phyloP scores from a whole-genome alignment of 2,888 invertebrate genomes.

The Drosophila fungiperda region DNA sequence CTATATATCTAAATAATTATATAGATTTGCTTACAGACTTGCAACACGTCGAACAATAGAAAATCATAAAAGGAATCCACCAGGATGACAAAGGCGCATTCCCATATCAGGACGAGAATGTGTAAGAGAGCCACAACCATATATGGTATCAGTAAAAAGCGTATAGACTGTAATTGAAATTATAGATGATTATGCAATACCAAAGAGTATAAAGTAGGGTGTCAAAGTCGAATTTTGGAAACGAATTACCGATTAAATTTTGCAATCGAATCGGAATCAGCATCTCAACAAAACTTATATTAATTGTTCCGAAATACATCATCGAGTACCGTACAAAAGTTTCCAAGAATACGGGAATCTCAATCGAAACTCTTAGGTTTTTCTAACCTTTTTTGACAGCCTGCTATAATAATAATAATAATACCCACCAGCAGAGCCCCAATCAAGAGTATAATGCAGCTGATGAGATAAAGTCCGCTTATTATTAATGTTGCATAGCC shows the following conservation, averaged over 20 bases:
- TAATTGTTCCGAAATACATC: not conserved
- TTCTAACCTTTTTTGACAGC: not conserved
- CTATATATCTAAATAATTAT: not conserved
- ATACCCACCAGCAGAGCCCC: conserved; percentile 55
- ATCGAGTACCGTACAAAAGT: not conserved
- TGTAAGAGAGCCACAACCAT: conserved; percentile 49
- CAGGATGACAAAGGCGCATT: conserved; percentile 33
- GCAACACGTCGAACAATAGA: conserved; percentile 56
- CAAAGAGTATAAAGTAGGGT: not conserved
- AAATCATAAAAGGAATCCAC: conserved; percentile 51
- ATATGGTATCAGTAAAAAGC: conserved; percentile 56
- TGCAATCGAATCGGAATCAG: not conserved
- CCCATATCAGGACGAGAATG: conserved; percentile 38
- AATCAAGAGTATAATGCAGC: conserved; percentile 55
- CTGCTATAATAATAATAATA: not conserved
- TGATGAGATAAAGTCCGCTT: conserved; percentile 62
- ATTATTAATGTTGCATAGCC: conserved; percentile 49
- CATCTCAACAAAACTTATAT: not conserved
- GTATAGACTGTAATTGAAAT: conserved; percentile 21
- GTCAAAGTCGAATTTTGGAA: not conserved
- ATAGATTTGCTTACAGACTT: conserved; percentile 33
- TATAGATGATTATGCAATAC: not conserved
- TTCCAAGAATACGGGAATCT: not conserved
- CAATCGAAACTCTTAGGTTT: not conserved
- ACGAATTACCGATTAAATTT: not conserved